phyloP scores from a whole-genome alignment of 2,797 vertebrate genomes.

The Tragelaphus eurycerus region DNA sequence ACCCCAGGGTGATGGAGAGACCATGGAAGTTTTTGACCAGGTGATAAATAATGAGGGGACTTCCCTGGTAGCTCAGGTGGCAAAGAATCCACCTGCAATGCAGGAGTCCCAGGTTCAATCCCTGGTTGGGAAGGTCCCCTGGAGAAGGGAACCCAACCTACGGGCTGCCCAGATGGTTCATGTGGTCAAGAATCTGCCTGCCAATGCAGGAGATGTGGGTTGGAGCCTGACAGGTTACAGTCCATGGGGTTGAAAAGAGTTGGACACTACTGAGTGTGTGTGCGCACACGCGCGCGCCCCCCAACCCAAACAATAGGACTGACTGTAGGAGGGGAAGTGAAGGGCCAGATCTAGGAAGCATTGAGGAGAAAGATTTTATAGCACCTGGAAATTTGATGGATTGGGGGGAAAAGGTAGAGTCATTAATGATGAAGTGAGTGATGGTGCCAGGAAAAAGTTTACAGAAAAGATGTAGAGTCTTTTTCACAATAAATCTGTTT shows the following conservation, averaged over 20 bases:
- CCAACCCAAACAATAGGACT: background rate
- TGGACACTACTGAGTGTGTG: accelerated
- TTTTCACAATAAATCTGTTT: constrained; percentile 18
- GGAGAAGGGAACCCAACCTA: background rate
- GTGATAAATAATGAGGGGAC: background rate
- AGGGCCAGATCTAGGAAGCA: background rate
- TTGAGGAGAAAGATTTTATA: background rate
- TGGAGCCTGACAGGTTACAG: background rate
- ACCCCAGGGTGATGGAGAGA: background rate
- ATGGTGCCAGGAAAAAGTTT: background rate
- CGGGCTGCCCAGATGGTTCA: background rate
- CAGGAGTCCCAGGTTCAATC: background rate
- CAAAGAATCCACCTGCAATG: background rate
- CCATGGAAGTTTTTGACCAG: background rate
- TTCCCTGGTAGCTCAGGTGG: background rate
- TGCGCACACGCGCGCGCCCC: too few relatives aligned
- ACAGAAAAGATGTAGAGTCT: background rate
- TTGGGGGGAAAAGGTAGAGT: background rate
- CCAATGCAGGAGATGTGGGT: background rate
- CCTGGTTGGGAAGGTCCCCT: background rate
- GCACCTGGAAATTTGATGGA: background rate
- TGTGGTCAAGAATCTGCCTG: background rate
- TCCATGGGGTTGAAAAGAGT: background rate
- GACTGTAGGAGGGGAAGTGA: background rate
- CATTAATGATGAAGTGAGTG: background rate